Percentiles rank a stretch among this genome's conserved stretches.
Evolutionary conservation across 2,888 invertebrate species (phyloP).

Genomic region (Galeruca laticollis): DNA sequence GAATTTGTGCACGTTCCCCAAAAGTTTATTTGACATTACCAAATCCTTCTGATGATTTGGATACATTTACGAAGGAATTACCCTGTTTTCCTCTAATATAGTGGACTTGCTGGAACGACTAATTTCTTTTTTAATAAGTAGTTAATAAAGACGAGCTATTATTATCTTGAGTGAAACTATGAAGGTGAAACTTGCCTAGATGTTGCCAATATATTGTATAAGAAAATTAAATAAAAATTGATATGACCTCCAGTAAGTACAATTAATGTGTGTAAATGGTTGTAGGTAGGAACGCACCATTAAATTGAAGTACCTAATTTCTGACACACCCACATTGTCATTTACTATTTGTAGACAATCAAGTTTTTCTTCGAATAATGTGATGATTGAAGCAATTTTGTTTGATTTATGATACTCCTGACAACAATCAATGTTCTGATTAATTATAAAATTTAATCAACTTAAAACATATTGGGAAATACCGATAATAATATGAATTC

Average conservation of each 20-base stretch:
- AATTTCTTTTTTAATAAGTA: no score
- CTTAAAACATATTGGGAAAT: background rate
- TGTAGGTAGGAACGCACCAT: conserved; percentile 5
- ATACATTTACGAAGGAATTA: no score
- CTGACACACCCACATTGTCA: conserved; percentile 17
- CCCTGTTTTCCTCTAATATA: no score
- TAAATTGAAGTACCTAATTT: conserved; percentile 21
- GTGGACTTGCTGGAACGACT: no score
- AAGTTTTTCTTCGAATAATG: background rate
- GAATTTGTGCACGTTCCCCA: no score
- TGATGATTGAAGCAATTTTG: background rate
- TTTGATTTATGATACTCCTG: background rate
- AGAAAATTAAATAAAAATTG: conserved; percentile 9
- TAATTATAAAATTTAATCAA: background rate
- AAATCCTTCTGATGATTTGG: no score
- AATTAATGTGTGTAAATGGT: conserved; percentile 3
- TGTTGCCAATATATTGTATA: conserved; percentile 1
- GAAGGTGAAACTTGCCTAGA: conserved; percentile 1
- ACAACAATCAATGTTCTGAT: background rate
- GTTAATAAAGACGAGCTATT: no score
- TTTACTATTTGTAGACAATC: conserved; percentile 3
- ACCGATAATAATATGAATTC: background rate
- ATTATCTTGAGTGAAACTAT: background rate
- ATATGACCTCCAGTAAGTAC: conserved; percentile 3
- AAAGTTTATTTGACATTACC: no score